Base-by-base conservation (phyloP, 2,113 vertebrate genomes). In the Hypanus sabinus region DNA sequence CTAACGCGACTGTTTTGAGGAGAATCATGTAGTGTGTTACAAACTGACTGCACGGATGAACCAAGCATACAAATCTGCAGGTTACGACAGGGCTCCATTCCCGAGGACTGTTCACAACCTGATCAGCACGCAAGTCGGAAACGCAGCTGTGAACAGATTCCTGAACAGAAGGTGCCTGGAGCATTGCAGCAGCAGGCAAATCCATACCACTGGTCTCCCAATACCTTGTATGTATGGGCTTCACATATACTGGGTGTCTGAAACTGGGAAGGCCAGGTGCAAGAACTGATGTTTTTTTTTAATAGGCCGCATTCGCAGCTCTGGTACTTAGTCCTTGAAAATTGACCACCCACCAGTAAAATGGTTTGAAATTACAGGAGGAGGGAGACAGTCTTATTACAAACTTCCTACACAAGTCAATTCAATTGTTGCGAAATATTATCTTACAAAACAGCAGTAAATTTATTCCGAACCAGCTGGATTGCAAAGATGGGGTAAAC, bases 401-500 rank as follows among this genome's bases (percentile, higher is more conserved):
- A 88, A 62, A n/a, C 85, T 88, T 57, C 27, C 27, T 5, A 18
- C 12, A 16, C n/a, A n/a, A 3, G 10, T 11, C 22, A 1, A 27
- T 30, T 55, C 55, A 20, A 6, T 38, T 36, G 79, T 10, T 11
- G 55, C 24, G 22, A 81, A 27, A 30, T 38, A 83, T 27, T 24
- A 62, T 65, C 27, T 62, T n/a, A 27, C 83, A 87, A 27, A 60
- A 22, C 46, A 12, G 22, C 9, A 38, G 18, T 46, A 16, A 46
- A 46, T 27, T 83, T 83, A 27, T 60, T n/a, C 8, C 30, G 30
- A 87, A 60, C 5, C 46, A 57, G 46, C 14, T 65, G 85, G 60
- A 88, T 30, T 16, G 14, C 57, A 96, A 94, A 97, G 76, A 97
- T 94, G 94, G 70, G 87, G 81, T 81, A 85, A 5, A 80, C 75